A percentile compares a stretch with the other conserved stretches of the same genome.
Evolutionary conservation across 2,113 vertebrate species (phyloP).

Genomic region (Galemys pyrenaicus): DNA sequence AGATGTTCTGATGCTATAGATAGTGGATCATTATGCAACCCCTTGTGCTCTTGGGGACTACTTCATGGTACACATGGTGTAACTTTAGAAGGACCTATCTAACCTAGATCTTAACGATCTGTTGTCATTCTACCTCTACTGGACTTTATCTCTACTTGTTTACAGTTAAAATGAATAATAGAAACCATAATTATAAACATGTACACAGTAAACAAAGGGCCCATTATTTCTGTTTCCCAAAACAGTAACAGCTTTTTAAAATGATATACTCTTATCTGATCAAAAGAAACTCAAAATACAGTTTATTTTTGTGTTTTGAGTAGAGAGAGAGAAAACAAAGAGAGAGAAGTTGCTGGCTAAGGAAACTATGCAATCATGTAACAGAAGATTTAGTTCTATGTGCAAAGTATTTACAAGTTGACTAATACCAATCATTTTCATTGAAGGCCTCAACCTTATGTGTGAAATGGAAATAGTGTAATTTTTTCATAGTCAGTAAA

Average conservation of each 20-base stretch:
- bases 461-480: not conserved
- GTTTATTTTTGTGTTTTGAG: conserved; percentile 44
- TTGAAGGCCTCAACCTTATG: not conserved
- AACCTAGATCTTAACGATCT: conserved; percentile 1
- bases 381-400: not conserved
- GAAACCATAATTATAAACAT: conserved; percentile 69
- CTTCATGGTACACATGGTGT: not conserved
- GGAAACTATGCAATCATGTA: not conserved
- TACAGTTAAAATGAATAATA: conserved; percentile 55
- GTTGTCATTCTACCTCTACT: conserved; percentile 4
- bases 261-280: conserved; percentile 51
- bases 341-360: not conserved
- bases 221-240: conserved; percentile 54
- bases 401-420: conserved; percentile 36
- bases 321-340: not conserved
- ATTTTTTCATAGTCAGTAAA: conserved; percentile 42
- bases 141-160: conserved; percentile 33
- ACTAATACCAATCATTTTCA: not conserved
- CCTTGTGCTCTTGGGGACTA: not conserved
- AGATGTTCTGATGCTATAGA: not conserved
- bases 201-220: conserved; percentile 68
- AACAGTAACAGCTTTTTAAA: conserved; percentile 50
- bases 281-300: conserved; percentile 9
- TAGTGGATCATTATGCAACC: not conserved
- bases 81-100: not conserved